phyloP scores from a whole-genome alignment of 2,888 invertebrate species.

The Mimas tiliae region DNA sequence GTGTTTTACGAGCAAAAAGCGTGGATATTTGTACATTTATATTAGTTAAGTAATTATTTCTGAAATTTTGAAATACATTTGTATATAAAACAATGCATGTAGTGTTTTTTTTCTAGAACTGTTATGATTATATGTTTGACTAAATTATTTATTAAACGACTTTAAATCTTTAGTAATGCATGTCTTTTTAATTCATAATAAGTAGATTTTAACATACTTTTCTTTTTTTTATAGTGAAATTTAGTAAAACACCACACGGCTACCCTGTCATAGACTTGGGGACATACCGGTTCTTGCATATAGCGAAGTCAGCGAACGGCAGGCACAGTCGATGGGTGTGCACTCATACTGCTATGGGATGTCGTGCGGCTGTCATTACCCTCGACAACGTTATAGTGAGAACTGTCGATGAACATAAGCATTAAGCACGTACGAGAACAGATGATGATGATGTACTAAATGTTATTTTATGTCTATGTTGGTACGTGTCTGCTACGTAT shows the following conservation, averaged over 20 bases:
- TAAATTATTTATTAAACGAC: no score
- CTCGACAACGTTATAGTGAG: conserved; percentile 50
- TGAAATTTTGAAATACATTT: no score
- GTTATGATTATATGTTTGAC: no score
- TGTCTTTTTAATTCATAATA: neutral
- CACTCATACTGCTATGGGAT: conserved; percentile 39
- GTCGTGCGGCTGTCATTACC: conserved; percentile 51
- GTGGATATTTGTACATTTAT: no score
- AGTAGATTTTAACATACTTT: neutral
- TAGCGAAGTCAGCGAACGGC: conserved; percentile 34
- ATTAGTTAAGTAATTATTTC: no score
- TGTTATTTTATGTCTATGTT: no score
- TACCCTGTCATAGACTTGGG: conserved; percentile 55
- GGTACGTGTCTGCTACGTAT: no score
- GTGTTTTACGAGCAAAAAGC: no score
- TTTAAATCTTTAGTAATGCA: neutral
- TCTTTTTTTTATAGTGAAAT: conserved; percentile 31
- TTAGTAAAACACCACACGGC: conserved; percentile 41
- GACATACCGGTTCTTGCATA: conserved; percentile 51
- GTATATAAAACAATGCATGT: no score
- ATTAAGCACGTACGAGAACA: conserved; percentile 35
- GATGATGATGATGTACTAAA: no score
- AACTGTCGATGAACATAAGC: conserved; percentile 50
- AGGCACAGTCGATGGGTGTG: conserved; percentile 46
- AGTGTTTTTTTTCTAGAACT: no score